phyloP scores from a whole-genome alignment of 2,888 invertebrate species.

The Spodoptera exigua region DNA sequence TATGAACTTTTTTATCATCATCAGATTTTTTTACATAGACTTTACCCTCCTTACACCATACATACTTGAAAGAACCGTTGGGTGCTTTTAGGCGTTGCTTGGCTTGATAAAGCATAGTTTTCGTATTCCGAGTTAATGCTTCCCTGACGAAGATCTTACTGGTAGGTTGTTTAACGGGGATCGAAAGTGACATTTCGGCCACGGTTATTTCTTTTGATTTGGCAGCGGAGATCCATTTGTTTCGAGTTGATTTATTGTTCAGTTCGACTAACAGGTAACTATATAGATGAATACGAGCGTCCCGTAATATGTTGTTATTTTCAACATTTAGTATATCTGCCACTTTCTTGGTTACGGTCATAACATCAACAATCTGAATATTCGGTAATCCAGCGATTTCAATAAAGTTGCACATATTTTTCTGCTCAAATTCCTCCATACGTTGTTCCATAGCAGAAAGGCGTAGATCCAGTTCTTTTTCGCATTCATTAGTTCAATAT shows the following conservation, averaged over 20 bases:
- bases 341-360: slow-evolving; percentile 23
- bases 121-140: slow-evolving; percentile 6
- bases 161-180: slow-evolving; percentile 34
- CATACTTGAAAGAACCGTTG: slow-evolving; percentile 6
- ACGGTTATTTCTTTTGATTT: slow-evolving; percentile 46
- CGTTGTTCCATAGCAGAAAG: slow-evolving; percentile 33
- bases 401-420: slow-evolving; percentile 3
- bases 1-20: slow-evolving; percentile 2
- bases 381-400: slow-evolving; percentile 20
- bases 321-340: slow-evolving; percentile 40
- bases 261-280: slow-evolving; percentile 47
- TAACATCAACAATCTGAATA: not conserved
- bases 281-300: slow-evolving; percentile 43
- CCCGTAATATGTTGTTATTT: slow-evolving; percentile 26
- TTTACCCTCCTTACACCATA: slow-evolving; percentile 13
- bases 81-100: slow-evolving; percentile 7
- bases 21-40: slow-evolving; percentile 16
- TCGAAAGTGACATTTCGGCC: slow-evolving; percentile 36
- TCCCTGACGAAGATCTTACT: slow-evolving; percentile 2
- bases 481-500: slow-evolving; percentile 8
- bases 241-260: slow-evolving; percentile 33
- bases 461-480: slow-evolving; percentile 25
- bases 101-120: slow-evolving; percentile 7
- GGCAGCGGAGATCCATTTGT: slow-evolving; percentile 47
- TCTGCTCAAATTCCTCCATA: slow-evolving; percentile 24